phyloP scores from a whole-genome alignment of 2,888 invertebrate genomes.

The Eilema sororculum region DNA sequence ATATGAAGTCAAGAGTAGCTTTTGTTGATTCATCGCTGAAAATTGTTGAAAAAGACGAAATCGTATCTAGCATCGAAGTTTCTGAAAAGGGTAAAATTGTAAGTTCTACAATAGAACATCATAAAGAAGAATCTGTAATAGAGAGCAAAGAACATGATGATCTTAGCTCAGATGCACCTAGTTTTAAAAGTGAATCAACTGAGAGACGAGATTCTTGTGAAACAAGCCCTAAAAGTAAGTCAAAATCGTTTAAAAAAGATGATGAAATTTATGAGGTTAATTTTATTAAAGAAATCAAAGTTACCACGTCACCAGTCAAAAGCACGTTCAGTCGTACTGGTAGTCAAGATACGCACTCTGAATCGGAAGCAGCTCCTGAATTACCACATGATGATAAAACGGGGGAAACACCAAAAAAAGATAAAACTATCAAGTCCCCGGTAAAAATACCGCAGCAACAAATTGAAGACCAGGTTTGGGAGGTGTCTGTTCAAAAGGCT shows the following conservation, averaged over 20 bases:
- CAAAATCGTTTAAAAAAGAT: slow-evolving; percentile 83
- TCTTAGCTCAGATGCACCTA: slow-evolving; percentile 81
- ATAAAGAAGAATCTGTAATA: slow-evolving; percentile 81
- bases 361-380: slow-evolving; percentile 85
- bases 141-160: slow-evolving; percentile 84
- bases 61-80: slow-evolving; percentile 77
- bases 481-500: slow-evolving; percentile 77
- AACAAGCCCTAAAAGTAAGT: slow-evolving; percentile 79
- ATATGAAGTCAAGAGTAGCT: slow-evolving; percentile 74
- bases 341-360: slow-evolving; percentile 87
- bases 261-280: slow-evolving; percentile 84
- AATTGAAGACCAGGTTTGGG: slow-evolving; percentile 82
- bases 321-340: slow-evolving; percentile 84
- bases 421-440: slow-evolving; percentile 74
- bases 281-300: slow-evolving; percentile 85
- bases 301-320: slow-evolving; percentile 83
- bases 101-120: slow-evolving; percentile 80
- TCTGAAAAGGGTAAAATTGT: slow-evolving; percentile 82
- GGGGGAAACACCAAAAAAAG: slow-evolving; percentile 75
- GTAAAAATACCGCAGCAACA: slow-evolving; percentile 79
- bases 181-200: slow-evolving; percentile 78
- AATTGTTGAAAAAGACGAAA: slow-evolving; percentile 81
- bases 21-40: slow-evolving; percentile 79
- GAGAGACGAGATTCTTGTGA: slow-evolving; percentile 78
- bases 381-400: slow-evolving; percentile 80